Evolutionary conservation across 1,140 invertebrate genomes (phyloP).

Genomic region (Magallana angulata): DNA sequence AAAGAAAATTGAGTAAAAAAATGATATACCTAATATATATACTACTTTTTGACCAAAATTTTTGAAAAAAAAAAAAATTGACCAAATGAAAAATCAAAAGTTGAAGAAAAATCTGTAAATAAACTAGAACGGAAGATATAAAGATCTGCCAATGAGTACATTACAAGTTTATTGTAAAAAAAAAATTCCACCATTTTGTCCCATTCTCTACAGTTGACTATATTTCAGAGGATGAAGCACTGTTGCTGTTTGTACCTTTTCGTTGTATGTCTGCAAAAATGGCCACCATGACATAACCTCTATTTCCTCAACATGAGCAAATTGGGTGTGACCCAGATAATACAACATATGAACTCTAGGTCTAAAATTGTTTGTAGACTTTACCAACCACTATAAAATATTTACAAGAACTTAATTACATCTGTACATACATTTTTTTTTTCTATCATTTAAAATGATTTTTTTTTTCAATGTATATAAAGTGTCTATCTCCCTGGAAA

Average conservation of each 20-base stretch:
- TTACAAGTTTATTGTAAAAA: too few relatives aligned
- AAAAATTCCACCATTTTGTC: too few relatives aligned
- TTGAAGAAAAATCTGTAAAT: too few relatives aligned
- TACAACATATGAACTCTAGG: slow-evolving; percentile 18
- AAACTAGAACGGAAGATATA: too few relatives aligned
- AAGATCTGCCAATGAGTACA: too few relatives aligned
- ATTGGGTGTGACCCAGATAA: slow-evolving; percentile 29
- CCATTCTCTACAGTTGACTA: slow-evolving; percentile 1
- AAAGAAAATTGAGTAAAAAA: too few relatives aligned
- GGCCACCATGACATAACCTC: slow-evolving; percentile 21
- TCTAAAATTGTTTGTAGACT: slow-evolving; percentile 8
- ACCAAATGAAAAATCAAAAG: too few relatives aligned
- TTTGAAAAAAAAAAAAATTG: too few relatives aligned
- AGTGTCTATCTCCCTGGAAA: slow-evolving; percentile 6
- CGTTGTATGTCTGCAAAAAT: slow-evolving; percentile 35
- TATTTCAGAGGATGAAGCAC: background rate
- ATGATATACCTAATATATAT: too few relatives aligned
- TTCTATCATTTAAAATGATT: slow-evolving; percentile 26
- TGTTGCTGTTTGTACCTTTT: slow-evolving; percentile 11
- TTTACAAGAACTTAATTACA: slow-evolving; percentile 26
- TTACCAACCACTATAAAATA: slow-evolving; percentile 22
- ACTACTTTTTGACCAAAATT: too few relatives aligned
- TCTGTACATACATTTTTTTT: slow-evolving; percentile 23
- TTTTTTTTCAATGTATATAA: background rate
- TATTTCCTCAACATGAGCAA: slow-evolving; percentile 35